These are phyloP conservation scores for Gopherus evgoodei DNA, from an alignment of 2,113 vertebrate species.

Conservation along the genomic window DNA sequence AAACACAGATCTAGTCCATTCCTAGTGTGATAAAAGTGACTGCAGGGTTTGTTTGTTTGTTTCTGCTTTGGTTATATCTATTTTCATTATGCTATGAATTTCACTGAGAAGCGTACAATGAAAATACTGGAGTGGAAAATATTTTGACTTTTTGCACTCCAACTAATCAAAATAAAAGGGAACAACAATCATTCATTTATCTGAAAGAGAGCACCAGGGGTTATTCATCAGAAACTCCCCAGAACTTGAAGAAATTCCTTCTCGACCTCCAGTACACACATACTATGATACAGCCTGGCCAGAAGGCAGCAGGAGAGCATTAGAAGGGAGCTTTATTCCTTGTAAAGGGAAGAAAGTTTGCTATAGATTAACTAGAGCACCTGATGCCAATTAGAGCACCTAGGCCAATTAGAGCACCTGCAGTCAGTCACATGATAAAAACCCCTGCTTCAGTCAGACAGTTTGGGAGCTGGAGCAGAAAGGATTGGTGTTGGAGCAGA, in stretches of 20 bases:
- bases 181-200: neutral
- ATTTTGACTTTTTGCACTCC: neutral
- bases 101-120: neutral
- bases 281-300: neutral
- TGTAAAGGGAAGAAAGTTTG: too few species aligned
- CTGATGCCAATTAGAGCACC: too few species aligned
- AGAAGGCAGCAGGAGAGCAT: too few species aligned
- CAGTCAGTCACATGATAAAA: too few species aligned
- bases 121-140: neutral
- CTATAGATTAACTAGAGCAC: too few species aligned
- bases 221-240: neutral
- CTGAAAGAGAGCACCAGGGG: neutral
- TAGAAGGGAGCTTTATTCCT: too few species aligned
- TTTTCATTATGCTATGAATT: neutral
- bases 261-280: neutral
- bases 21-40: neutral
- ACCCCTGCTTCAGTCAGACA: too few species aligned
- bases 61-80: accelerated
- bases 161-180: neutral
- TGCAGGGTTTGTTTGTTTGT: neutral
- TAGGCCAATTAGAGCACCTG: too few species aligned
- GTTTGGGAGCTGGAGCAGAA: too few species aligned
- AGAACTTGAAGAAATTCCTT: neutral
- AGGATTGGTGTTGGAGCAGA: too few species aligned
- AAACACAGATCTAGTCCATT: neutral